Percentiles rank a stretch among this genome's conserved stretches.
Conservation (phyloP, 2,113 vertebrate species). For the Dicrurus megarhynchus region DNA sequence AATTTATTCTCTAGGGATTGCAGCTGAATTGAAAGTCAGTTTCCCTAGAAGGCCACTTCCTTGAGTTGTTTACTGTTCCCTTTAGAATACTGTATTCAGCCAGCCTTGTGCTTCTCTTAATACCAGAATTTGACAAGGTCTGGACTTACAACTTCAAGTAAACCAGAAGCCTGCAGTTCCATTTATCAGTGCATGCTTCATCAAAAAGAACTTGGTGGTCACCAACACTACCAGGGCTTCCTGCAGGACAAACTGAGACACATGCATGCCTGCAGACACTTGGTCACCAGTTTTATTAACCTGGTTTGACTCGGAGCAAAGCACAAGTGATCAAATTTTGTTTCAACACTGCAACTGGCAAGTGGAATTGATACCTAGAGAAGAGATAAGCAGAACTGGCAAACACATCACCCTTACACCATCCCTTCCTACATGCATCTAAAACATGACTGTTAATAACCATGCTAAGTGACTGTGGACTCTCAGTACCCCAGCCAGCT, state of each 20-base stretch:
- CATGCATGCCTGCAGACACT: background rate
- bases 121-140: background rate
- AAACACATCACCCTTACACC: background rate
- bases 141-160: background rate
- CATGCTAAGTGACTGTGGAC: background rate
- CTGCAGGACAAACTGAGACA: background rate
- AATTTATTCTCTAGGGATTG: background rate
- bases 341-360: background rate
- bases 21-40: background rate
- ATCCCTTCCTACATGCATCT: background rate
- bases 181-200: background rate
- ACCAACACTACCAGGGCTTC: background rate
- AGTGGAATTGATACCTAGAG: background rate
- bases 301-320: background rate
- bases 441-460: background rate
- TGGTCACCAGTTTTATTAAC: background rate
- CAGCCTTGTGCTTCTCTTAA: background rate
- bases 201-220: background rate
- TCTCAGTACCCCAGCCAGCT: background rate
- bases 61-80: background rate
- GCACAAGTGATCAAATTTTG: background rate
- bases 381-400: background rate
- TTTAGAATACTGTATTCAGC: background rate
- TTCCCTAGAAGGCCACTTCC: background rate
- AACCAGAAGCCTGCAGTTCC: background rate